These are phyloP conservation scores for Allophyes oxyacanthae DNA, from an alignment of 2,888 invertebrate genomes.

Conservation along the genomic window DNA sequence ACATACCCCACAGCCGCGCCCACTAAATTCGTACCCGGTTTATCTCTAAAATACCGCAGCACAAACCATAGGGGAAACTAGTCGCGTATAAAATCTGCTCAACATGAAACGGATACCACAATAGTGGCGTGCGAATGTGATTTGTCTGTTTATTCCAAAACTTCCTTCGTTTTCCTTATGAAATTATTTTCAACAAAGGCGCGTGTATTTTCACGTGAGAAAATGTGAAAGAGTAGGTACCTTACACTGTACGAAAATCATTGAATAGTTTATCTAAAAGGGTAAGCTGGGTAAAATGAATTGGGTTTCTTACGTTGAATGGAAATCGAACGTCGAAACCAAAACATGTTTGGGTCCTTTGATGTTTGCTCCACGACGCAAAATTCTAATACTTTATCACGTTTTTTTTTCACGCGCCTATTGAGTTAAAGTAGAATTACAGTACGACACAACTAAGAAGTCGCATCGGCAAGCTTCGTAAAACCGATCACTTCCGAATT, in stretches of 20 bases:
- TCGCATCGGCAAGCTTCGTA: too few species aligned
- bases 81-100: slow-evolving; percentile 22
- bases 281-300: slow-evolving; percentile 26
- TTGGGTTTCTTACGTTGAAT: slow-evolving; percentile 27
- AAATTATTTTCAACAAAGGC: slow-evolving; percentile 44
- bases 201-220: slow-evolving; percentile 40
- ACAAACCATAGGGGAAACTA: slow-evolving; percentile 7
- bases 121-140: slow-evolving; percentile 29
- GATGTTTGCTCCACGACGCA: slow-evolving; percentile 25
- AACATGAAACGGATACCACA: slow-evolving; percentile 30
- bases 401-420: neutral
- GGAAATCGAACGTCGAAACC: slow-evolving; percentile 19
- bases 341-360: slow-evolving; percentile 23
- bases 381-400: slow-evolving; percentile 18
- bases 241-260: slow-evolving; percentile 23
- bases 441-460: too few species aligned
- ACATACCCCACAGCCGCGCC: neutral
- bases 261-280: slow-evolving; percentile 42
- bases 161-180: slow-evolving; percentile 40
- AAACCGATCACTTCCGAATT: too few species aligned
- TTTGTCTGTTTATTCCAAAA: slow-evolving; percentile 23
- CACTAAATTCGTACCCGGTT: neutral
- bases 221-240: slow-evolving; percentile 10
- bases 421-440: slow-evolving; percentile 21
- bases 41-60: slow-evolving; percentile 7